Evolutionary conservation across 2,797 vertebrate genomes (phyloP).

Genomic region (Nannoperca australis): DNA sequence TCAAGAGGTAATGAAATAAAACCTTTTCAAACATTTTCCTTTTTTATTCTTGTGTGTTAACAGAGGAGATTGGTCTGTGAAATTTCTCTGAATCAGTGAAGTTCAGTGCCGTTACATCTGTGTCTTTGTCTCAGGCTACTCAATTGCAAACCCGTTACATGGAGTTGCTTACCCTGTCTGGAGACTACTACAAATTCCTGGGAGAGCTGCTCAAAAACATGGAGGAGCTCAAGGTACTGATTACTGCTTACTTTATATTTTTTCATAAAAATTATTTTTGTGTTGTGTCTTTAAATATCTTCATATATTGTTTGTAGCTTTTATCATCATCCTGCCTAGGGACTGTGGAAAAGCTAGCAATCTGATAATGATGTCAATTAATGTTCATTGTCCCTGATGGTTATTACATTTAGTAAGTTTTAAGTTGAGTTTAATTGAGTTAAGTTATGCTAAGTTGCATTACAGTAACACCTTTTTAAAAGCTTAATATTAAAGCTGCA

Average conservation of each 20-base stretch:
- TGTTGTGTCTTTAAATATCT: not conserved
- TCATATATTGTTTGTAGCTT: not conserved
- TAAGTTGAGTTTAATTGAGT: not conserved
- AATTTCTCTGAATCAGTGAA: not conserved
- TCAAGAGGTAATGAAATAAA: constrained; percentile 87
- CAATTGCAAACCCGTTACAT: constrained; percentile 93
- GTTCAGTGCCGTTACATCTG: not conserved
- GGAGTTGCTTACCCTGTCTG: constrained; percentile 92
- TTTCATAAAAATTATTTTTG: not conserved
- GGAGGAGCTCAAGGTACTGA: constrained; percentile 95
- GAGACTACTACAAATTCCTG: constrained; percentile 91
- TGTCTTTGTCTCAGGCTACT: constrained; percentile 84
- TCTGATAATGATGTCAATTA: not conserved
- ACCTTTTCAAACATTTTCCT: not conserved
- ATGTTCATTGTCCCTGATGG: not conserved
- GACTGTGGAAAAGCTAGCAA: not conserved
- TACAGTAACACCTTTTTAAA: not conserved
- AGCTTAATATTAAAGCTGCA: not conserved
- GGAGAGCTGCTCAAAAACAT: constrained; percentile 92
- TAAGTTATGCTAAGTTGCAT: not conserved
- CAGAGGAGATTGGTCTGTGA: not conserved
- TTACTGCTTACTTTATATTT: not conserved
- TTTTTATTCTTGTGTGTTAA: not conserved
- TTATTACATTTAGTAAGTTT: not conserved
- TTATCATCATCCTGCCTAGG: not conserved